A percentile compares a stretch with the other conserved stretches of the same genome.
Evolutionary conservation across 2,113 vertebrate species (phyloP).

Genomic region (Sylvia atricapilla): DNA sequence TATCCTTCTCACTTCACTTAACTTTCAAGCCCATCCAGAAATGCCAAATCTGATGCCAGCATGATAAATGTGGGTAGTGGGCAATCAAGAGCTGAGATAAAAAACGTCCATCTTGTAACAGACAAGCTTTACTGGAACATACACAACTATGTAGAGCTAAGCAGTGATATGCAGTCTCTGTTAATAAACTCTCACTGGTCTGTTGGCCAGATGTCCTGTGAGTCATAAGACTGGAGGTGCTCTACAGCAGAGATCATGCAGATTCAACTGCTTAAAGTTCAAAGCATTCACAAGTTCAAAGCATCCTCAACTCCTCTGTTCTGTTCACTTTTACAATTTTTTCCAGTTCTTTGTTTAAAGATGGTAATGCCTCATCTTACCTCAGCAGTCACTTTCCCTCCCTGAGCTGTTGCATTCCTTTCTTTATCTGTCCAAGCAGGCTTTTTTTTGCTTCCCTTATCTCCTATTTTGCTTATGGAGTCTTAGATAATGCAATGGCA

Average conservation of each 20-base stretch:
- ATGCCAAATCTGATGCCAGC: background rate
- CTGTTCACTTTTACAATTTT: constrained; percentile 15
- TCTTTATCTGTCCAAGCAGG: constrained; percentile 32
- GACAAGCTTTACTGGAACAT: background rate
- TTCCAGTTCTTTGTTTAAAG: constrained; percentile 16
- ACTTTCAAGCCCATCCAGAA: constrained; percentile 42
- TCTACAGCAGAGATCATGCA: constrained; percentile 49
- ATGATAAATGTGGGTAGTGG: constrained; percentile 3
- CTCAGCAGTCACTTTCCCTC: constrained; percentile 26
- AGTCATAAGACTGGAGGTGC: constrained; percentile 2
- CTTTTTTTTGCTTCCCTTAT: background rate
- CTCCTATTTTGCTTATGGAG: constrained; percentile 32
- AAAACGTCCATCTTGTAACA: background rate
- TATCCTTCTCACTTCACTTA: background rate
- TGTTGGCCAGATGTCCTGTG: constrained; percentile 44
- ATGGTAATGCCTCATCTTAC: constrained; percentile 15
- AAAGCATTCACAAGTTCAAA: constrained; percentile 62
- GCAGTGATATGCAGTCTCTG: background rate
- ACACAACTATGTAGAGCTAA: background rate
- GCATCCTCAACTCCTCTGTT: constrained; percentile 26
- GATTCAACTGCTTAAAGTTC: constrained; percentile 44
- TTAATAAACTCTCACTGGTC: constrained; percentile 19
- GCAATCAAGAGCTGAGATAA: constrained; percentile 5
- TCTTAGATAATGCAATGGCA: background rate
- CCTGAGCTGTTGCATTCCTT: constrained; percentile 24